phyloP scores from a whole-genome alignment of 1,140 invertebrate species.

The Harpegnathos saltator region DNA sequence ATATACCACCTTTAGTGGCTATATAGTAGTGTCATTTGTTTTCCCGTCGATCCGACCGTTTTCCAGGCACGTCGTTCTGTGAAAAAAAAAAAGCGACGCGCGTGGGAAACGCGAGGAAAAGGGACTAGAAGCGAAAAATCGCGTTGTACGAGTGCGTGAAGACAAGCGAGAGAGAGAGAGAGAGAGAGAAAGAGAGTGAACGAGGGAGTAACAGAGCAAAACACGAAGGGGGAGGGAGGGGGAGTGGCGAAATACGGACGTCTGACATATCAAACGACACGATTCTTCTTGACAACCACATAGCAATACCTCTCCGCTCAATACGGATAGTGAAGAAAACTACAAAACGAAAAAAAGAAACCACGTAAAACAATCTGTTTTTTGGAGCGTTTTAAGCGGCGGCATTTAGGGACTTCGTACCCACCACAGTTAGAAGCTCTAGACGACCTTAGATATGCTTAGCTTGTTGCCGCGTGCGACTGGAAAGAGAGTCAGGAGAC shows the following conservation, averaged over 20 bases:
- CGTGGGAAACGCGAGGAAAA: not conserved
- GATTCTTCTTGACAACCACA: constrained; percentile 80
- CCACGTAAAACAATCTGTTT: constrained; percentile 16
- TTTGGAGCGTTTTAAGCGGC: constrained; percentile 75
- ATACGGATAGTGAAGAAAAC: constrained; percentile 79
- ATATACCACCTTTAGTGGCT: constrained; percentile 19
- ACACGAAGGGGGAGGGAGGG: constrained; percentile 66
- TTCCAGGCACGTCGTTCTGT: constrained; percentile 5
- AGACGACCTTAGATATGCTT: constrained; percentile 48
- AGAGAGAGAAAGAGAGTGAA: constrained; percentile 55
- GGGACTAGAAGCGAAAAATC: not conserved
- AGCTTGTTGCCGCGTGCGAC: constrained; percentile 2
- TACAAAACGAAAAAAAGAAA: constrained; percentile 58
- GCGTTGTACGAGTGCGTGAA: constrained; percentile 19
- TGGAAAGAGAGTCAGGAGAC: not conserved
- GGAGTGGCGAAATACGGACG: constrained; percentile 60
- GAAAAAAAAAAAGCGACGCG: not conserved
- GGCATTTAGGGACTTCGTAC: constrained; percentile 32
- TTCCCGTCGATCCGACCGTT: not conserved
- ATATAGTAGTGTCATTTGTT: constrained; percentile 16
- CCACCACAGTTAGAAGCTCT: not conserved
- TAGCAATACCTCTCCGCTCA: constrained; percentile 84
- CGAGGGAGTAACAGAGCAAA: constrained; percentile 39
- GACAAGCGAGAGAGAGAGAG: not conserved
- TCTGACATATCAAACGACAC: constrained; percentile 83